phyloP scores from a whole-genome alignment of 2,888 invertebrate species.

The Monochamus alternatus region DNA sequence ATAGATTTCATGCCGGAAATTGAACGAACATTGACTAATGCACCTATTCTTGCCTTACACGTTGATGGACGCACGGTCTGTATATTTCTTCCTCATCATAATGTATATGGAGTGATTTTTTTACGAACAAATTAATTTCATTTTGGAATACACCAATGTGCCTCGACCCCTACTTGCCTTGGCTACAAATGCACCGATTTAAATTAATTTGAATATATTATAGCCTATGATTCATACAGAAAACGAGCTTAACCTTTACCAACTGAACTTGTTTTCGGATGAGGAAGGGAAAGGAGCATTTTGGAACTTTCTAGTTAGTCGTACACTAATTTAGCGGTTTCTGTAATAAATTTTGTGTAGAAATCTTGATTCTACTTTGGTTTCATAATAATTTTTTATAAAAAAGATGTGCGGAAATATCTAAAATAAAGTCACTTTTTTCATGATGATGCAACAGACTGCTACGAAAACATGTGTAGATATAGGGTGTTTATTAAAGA shows the following conservation, averaged over 20 bases:
- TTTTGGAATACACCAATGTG: background rate
- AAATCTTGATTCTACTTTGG: background rate
- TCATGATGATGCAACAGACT: too few relatives aligned
- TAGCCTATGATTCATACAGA: background rate
- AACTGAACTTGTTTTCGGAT: conserved; percentile 7
- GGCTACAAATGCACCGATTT: conserved; percentile 4
- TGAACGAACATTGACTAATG: background rate
- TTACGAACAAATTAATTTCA: background rate
- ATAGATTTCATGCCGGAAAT: background rate
- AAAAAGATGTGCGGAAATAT: too few relatives aligned
- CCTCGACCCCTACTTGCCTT: background rate
- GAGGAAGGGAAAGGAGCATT: background rate
- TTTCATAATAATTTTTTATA: too few relatives aligned
- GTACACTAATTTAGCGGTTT: background rate
- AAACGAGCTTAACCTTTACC: conserved; percentile 3
- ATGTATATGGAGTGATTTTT: background rate
- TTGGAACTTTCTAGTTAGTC: background rate
- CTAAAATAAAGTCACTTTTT: too few relatives aligned
- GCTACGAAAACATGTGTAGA: too few relatives aligned
- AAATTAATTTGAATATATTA: conserved; percentile 5
- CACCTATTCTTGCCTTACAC: background rate
- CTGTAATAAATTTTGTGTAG: background rate
- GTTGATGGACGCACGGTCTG: background rate
- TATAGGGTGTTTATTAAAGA: too few relatives aligned
- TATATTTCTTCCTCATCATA: background rate